Conservation (phyloP, 2,797 vertebrate genomes). For the Tenualosa ilisha region DNA sequence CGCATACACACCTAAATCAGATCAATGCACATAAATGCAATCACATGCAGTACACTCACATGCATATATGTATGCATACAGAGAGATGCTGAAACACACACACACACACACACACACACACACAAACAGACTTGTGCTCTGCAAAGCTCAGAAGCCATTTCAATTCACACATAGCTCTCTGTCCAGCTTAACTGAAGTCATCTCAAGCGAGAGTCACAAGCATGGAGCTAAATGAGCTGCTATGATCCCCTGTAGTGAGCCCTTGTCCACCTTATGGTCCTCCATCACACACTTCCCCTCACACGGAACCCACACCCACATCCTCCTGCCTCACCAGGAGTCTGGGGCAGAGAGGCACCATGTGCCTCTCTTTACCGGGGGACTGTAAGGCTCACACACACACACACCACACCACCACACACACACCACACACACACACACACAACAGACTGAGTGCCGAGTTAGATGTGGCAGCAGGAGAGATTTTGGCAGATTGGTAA, state of each 20-base stretch:
- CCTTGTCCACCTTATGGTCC: neutral
- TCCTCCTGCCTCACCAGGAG: conserved; percentile 20
- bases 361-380: no score
- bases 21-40: no score
- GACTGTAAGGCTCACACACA: conserved; percentile 42
- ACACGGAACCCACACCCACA: neutral
- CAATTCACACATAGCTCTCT: neutral
- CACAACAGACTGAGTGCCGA: neutral
- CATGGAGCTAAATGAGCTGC: neutral
- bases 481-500: conserved; percentile 1
- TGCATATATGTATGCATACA: neutral
- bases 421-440: neutral
- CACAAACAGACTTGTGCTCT: neutral
- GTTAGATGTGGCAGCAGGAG: neutral
- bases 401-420: neutral
- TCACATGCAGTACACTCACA: no score
- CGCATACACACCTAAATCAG: no score
- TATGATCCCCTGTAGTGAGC: neutral
- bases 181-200: neutral
- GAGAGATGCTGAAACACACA: neutral
- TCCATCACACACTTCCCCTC: neutral
- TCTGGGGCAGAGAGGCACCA: neutral
- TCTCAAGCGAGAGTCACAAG: neutral
- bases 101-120: neutral
- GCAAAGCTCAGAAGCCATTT: neutral